Conservation (phyloP, 2,113 vertebrate genomes). For the Lanius ludovicianus region DNA sequence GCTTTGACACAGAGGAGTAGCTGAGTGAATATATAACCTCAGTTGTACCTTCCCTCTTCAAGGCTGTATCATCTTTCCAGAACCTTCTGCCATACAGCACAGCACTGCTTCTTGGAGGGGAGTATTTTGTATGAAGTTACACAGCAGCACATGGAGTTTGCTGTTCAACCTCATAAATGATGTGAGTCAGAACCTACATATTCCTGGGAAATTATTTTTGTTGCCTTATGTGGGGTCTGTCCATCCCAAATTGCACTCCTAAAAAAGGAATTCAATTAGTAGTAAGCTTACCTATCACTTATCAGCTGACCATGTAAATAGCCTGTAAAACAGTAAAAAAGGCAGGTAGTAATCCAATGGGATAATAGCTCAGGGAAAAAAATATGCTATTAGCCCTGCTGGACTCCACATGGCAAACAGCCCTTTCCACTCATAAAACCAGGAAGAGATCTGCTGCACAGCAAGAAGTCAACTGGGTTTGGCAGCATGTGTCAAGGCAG, state of each 20-base stretch:
- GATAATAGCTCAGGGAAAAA: constrained; percentile 61
- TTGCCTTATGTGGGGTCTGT: not conserved
- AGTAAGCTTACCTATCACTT: constrained; percentile 64
- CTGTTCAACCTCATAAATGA: not conserved
- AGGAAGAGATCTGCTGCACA: constrained; percentile 53
- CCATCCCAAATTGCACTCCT: constrained; percentile 3
- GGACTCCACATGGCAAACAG: constrained; percentile 56
- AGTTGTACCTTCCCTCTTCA: not conserved
- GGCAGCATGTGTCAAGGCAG: constrained; percentile 27
- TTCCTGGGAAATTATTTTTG: not conserved
- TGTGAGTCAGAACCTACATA: not conserved
- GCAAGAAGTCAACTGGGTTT: constrained; percentile 14
- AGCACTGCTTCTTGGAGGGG: not conserved
- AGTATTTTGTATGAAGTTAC: not conserved
- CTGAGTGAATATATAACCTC: not conserved
- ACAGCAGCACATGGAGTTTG: not conserved
- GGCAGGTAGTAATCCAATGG: constrained; percentile 63
- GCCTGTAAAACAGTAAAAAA: constrained; percentile 57
- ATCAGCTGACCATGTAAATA: constrained; percentile 68
- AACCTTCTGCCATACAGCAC: not conserved
- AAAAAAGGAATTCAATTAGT: constrained; percentile 41
- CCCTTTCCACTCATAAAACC: constrained; percentile 38
- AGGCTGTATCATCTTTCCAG: not conserved
- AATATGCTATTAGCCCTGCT: constrained; percentile 65
- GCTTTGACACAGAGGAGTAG: not conserved